phyloP scores from a whole-genome alignment of 1,140 invertebrate species.

The Nymphalis io region DNA sequence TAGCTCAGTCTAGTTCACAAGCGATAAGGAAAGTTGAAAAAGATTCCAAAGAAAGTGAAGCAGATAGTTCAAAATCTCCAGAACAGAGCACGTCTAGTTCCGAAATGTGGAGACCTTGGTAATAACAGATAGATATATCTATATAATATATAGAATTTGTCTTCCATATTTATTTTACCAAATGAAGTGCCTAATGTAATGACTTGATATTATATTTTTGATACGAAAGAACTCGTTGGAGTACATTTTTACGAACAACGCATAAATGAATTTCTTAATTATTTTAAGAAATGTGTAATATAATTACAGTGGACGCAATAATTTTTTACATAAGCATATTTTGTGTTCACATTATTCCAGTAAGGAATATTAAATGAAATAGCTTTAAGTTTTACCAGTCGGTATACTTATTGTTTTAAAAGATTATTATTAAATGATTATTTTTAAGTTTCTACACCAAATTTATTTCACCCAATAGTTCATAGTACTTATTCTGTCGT shows the following conservation, averaged over 20 bases:
- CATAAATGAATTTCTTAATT: slow-evolving; percentile 4
- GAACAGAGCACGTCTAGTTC: slow-evolving; percentile 57
- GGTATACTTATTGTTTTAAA: slow-evolving; percentile 43
- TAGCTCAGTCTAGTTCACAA: slow-evolving; percentile 58
- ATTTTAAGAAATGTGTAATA: slow-evolving; percentile 21
- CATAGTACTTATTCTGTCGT: background rate
- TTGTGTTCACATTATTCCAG: slow-evolving; percentile 14
- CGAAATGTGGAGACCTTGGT: slow-evolving; percentile 76
- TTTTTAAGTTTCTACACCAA: slow-evolving; percentile 24
- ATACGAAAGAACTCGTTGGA: background rate
- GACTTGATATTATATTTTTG: slow-evolving; percentile 2
- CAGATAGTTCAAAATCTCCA: slow-evolving; percentile 63
- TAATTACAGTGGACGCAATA: slow-evolving; percentile 15
- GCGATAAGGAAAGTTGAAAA: slow-evolving; percentile 45
- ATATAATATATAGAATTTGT: slow-evolving; percentile 7
- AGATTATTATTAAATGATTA: slow-evolving; percentile 23
- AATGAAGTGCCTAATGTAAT: slow-evolving; percentile 15
- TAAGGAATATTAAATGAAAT: slow-evolving; percentile 7
- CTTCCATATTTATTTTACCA: slow-evolving; percentile 33
- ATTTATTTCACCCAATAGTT: slow-evolving; percentile 17
- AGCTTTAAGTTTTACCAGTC: slow-evolving; percentile 52
- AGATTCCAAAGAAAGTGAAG: slow-evolving; percentile 38
- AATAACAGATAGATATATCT: background rate
- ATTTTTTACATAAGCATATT: slow-evolving; percentile 15
- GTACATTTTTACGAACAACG: background rate